Conservation (phyloP, 2,113 vertebrate genomes). For the Hippocampus barbouri region DNA sequence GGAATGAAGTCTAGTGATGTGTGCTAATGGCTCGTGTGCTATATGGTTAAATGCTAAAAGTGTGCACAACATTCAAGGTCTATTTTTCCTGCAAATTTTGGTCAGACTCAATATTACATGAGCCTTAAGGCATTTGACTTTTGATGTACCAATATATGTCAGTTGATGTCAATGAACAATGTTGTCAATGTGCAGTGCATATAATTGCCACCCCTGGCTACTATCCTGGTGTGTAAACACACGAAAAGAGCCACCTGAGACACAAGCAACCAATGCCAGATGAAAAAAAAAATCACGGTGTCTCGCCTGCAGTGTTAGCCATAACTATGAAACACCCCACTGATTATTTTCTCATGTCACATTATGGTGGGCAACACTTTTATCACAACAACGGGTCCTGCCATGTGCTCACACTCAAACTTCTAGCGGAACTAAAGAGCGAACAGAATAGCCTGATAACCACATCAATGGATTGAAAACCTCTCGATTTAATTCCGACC, state of each 20-base stretch:
- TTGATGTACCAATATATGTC: background rate
- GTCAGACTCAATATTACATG: background rate
- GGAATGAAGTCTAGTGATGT: background rate
- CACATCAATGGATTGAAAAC: slow-evolving; percentile 46
- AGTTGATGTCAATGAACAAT: slow-evolving; percentile 18
- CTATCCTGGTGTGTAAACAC: slow-evolving; percentile 51
- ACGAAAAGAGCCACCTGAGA: slow-evolving; percentile 54
- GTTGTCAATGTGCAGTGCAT: slow-evolving; percentile 19
- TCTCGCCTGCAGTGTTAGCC: slow-evolving; percentile 39
- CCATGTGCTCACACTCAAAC: background rate
- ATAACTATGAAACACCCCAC: slow-evolving; percentile 31
- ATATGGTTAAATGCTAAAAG: background rate
- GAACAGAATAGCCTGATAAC: slow-evolving; percentile 27
- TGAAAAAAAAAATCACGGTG: slow-evolving; percentile 18
- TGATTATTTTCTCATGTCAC: slow-evolving; percentile 31
- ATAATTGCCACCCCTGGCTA: slow-evolving; percentile 46
- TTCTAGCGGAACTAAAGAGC: slow-evolving; percentile 13
- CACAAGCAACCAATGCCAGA: slow-evolving; percentile 40
- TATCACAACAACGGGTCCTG: slow-evolving; percentile 22
- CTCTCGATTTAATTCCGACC: slow-evolving; percentile 54
- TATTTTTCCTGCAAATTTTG: background rate
- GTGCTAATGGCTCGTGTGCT: background rate
- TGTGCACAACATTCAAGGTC: background rate
- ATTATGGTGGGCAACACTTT: slow-evolving; percentile 12
- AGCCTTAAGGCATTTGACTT: background rate